Conservation (phyloP, 1,140 invertebrate genomes). For the Drosophila bifasciata region DNA sequence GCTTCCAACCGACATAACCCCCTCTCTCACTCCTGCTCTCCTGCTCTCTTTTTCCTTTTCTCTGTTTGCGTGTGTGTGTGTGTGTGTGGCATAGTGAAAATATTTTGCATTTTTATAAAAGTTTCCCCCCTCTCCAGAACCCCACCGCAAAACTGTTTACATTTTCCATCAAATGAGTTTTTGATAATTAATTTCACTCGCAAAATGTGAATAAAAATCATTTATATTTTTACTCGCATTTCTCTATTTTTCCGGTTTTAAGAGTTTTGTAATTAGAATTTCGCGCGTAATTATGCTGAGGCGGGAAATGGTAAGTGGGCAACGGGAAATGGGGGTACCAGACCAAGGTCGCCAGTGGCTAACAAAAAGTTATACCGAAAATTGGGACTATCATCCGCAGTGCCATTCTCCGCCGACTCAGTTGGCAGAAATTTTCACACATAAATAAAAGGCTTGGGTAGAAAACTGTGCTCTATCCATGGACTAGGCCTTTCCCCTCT, state of each 20-base stretch:
- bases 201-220: constrained; percentile 27
- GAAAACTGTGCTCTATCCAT: not conserved
- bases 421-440: no score
- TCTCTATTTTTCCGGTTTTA: not conserved
- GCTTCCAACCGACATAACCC: not conserved
- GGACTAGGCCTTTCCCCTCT: not conserved
- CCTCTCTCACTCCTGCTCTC: no score
- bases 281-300: constrained; percentile 9
- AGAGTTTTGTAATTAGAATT: constrained; percentile 28
- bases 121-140: constrained; percentile 15
- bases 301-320: no score
- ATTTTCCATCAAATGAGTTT: constrained; percentile 54
- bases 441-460: no score
- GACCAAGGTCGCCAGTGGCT: not conserved
- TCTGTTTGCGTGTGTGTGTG: not conserved
- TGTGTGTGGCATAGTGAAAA: constrained; percentile 14
- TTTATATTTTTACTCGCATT: constrained; percentile 18
- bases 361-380: not conserved
- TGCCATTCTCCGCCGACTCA: not conserved
- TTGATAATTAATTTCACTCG: constrained; percentile 63
- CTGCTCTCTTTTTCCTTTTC: no score
- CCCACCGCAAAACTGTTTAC: constrained; percentile 37
- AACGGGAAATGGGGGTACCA: no score
- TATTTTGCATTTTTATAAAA: constrained; percentile 52
- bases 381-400: not conserved